Evolutionary conservation across 64 coral and sea anemone species (phyloP).

Genomic region (Porites lutea): DNA sequence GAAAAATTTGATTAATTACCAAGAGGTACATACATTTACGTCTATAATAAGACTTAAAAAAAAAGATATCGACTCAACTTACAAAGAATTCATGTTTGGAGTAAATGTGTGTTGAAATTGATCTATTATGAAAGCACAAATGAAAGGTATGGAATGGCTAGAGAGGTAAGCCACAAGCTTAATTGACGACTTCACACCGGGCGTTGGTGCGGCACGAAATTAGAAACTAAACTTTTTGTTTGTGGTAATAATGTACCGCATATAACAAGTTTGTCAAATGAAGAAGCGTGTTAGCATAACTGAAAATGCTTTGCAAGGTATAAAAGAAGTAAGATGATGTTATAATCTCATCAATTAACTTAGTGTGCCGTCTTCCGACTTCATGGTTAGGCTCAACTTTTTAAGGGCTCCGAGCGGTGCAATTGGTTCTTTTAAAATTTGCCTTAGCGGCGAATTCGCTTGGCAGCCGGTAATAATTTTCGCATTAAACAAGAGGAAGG

Average conservation of each 20-base stretch:
- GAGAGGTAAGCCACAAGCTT: constrained; percentile 41
- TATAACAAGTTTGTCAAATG: neutral
- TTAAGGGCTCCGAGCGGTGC: neutral
- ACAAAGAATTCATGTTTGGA: neutral
- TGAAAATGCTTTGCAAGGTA: neutral
- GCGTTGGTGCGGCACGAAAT: neutral
- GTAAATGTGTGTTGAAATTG: constrained; percentile 23
- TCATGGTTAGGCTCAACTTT: neutral
- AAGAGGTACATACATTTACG: neutral
- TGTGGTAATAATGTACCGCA: neutral
- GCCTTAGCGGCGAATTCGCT: neutral
- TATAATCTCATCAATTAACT: neutral
- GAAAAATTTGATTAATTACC: neutral
- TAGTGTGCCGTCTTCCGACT: neutral
- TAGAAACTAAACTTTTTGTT: neutral
- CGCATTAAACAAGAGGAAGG: neutral
- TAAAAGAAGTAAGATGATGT: neutral
- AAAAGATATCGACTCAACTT: neutral
- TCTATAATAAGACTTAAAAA: neutral
- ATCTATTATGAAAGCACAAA: constrained; percentile 32
- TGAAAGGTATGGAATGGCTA: constrained; percentile 8
- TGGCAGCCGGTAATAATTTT: neutral
- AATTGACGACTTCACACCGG: neutral
- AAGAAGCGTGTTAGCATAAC: neutral
- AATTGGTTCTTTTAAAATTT: neutral